These are phyloP conservation scores for Tauraco erythrolophus DNA, from an alignment of 2,113 vertebrate species.

Conservation along the genomic window DNA sequence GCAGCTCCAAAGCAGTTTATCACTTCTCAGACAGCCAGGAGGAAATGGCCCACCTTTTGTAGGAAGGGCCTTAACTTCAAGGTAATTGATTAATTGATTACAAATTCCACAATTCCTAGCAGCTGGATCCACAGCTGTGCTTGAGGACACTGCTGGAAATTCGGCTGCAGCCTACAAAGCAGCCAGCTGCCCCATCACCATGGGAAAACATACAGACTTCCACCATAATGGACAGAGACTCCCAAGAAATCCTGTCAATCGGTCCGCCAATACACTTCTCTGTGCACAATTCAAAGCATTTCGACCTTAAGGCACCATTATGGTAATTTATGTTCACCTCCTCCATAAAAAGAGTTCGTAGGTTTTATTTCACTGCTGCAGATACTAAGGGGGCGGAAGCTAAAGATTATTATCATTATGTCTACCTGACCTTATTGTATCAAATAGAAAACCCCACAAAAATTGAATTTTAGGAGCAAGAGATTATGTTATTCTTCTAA, in stretches of 20 bases:
- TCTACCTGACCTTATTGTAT: neutral
- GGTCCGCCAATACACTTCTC: neutral
- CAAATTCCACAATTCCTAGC: too few relatives aligned
- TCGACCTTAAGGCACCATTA: neutral
- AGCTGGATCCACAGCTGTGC: too few relatives aligned
- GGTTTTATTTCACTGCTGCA: neutral
- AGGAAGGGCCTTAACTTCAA: too few relatives aligned
- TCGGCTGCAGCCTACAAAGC: too few relatives aligned
- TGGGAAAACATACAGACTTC: fast-evolving
- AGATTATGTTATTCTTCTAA: neutral
- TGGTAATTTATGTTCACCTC: neutral
- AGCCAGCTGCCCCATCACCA: fast-evolving
- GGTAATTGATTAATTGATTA: too few relatives aligned
- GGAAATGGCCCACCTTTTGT: too few relatives aligned
- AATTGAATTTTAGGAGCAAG: neutral
- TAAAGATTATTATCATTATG: neutral
- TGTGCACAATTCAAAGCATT: neutral
- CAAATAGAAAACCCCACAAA: neutral
- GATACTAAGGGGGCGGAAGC: neutral
- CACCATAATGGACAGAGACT: neutral
- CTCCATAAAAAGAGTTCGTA: neutral
- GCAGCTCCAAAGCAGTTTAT: too few relatives aligned
- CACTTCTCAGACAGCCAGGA: too few relatives aligned
- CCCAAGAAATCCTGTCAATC: neutral
- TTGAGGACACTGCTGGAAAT: neutral